These are phyloP conservation scores for Deladenus siricidicola DNA, from an alignment of 2,888 invertebrate genomes.

Conservation along the genomic window DNA sequence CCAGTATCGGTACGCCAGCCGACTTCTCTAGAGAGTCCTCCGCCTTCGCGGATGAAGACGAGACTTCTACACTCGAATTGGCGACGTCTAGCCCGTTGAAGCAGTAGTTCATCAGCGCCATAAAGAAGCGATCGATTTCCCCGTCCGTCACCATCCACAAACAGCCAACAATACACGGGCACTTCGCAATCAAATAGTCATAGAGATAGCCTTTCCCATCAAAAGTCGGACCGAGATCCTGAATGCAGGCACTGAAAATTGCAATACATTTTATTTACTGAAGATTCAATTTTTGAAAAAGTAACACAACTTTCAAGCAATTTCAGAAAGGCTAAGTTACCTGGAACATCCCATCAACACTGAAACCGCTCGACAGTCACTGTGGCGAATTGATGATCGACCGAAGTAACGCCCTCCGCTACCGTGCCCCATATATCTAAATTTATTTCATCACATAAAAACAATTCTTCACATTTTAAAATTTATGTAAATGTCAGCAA, in stretches of 20 bases:
- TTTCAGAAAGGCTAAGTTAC: conserved; percentile 19
- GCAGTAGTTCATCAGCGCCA: conserved; percentile 33
- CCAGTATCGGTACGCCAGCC: too few species aligned
- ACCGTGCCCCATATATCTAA: conserved; percentile 31
- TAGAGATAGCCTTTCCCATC: conserved; percentile 38
- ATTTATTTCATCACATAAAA: not conserved
- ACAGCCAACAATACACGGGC: conserved; percentile 47
- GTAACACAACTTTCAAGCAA: too few species aligned
- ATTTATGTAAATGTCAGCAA: not conserved
- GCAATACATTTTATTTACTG: too few species aligned
- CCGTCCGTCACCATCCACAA: conserved; percentile 51
- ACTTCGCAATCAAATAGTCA: conserved; percentile 40
- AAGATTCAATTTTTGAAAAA: too few species aligned
- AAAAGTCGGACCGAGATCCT: conserved; percentile 38
- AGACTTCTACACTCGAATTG: not conserved
- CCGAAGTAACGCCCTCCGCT: conserved; percentile 36
- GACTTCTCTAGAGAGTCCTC: too few species aligned
- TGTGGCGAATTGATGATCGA: conserved; percentile 31
- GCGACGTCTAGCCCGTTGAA: conserved; percentile 9
- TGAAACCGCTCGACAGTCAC: conserved; percentile 38
- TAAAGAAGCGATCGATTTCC: conserved; percentile 45
- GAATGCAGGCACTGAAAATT: conserved; percentile 30
- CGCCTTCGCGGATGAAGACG: conserved; percentile 1
- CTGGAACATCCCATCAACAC: conserved; percentile 48
- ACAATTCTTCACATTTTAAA: not conserved